Conservation (phyloP, 2,113 vertebrate species). For the Xenopus tropicalis region DNA sequence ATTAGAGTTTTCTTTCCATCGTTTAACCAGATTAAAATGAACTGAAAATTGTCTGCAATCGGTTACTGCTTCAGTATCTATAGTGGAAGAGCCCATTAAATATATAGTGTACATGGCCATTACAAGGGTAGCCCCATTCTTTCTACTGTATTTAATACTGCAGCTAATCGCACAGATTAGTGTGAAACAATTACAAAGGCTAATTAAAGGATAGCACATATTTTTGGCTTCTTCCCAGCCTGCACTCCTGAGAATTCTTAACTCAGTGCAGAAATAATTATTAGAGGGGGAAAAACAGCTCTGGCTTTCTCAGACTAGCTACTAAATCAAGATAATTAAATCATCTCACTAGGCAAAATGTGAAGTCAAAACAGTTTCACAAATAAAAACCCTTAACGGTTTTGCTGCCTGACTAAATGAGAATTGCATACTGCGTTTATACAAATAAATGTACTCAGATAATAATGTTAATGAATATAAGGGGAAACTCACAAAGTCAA, state of each 20-base stretch:
- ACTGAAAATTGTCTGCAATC: too few species aligned
- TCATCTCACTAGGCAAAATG: slow-evolving; percentile 54
- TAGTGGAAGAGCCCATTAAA: neutral
- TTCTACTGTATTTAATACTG: slow-evolving; percentile 75
- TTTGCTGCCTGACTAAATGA: too few species aligned
- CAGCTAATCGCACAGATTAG: slow-evolving; percentile 78
- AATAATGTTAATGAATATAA: too few species aligned
- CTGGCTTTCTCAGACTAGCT: slow-evolving; percentile 57
- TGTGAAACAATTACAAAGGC: slow-evolving; percentile 77
- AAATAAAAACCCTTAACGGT: slow-evolving; percentile 51
- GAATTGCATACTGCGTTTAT: too few species aligned
- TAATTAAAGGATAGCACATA: slow-evolving; percentile 78
- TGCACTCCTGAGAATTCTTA: slow-evolving; percentile 69
- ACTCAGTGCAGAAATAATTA: slow-evolving; percentile 75
- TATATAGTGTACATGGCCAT: slow-evolving; percentile 3
- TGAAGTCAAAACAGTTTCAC: slow-evolving; percentile 70
- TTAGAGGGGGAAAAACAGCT: slow-evolving; percentile 57
- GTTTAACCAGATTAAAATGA: too few species aligned
- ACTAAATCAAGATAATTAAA: slow-evolving; percentile 73
- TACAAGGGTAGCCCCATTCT: slow-evolving; percentile 65
- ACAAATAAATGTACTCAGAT: too few species aligned
- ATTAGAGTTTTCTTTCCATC: too few species aligned
- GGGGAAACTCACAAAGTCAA: too few species aligned
- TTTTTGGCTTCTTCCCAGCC: slow-evolving; percentile 72
- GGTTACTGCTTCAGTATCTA: too few species aligned